Percentiles rank a stretch among this genome's conserved stretches.
Conservation (phyloP, 2,888 invertebrate species). For the Strigamia transsilvanica region DNA sequence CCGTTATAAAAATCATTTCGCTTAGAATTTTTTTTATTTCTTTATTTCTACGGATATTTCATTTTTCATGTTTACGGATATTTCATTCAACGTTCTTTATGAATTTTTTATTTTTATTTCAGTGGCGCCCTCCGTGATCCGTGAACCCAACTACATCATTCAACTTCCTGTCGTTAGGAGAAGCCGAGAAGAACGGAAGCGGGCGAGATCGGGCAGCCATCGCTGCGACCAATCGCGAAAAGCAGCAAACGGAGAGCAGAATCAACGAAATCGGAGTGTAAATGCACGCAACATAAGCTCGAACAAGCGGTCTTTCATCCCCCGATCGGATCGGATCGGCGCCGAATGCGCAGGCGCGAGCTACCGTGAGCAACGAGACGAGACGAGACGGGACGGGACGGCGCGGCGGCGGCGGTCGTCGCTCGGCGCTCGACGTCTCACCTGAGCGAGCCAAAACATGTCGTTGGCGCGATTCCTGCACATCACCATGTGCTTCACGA, state of each 20-base stretch:
- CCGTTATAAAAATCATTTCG: neutral
- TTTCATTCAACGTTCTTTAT: no score
- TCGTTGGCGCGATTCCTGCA: neutral
- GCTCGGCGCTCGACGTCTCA: neutral
- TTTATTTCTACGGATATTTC: neutral
- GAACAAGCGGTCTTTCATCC: neutral
- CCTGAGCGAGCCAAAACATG: constrained; percentile 12
- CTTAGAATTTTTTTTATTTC: neutral
- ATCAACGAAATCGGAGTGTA: neutral
- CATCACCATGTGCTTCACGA: constrained; percentile 1
- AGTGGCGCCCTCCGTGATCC: neutral
- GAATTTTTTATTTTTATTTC: no score
- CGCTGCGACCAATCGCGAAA: neutral
- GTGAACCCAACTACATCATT: neutral
- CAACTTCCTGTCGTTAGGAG: constrained; percentile 27
- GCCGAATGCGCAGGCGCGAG: constrained; percentile 18
- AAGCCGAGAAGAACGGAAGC: constrained; percentile 1
- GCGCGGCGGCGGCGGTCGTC: neutral
- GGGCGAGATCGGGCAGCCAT: neutral
- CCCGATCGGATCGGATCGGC: neutral
- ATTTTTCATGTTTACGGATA: neutral
- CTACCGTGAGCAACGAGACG: constrained; percentile 27
- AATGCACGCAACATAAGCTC: neutral
- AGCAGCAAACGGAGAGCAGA: neutral
- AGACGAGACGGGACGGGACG: neutral